Evolutionary conservation across 2,888 invertebrate species (phyloP).

Genomic region (Latrodectus hesperus): DNA sequence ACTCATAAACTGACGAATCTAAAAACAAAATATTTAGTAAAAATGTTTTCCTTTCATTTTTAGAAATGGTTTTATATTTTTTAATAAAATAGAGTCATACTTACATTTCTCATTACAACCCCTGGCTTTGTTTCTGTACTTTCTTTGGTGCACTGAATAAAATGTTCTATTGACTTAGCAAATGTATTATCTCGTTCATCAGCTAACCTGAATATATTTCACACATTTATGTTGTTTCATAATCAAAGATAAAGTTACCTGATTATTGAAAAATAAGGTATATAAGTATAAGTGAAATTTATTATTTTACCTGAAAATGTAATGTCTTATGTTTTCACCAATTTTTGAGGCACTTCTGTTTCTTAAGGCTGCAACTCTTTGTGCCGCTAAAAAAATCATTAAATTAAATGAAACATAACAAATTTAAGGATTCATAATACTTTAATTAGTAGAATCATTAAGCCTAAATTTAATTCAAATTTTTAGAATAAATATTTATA

Average conservation of each 20-base stretch:
- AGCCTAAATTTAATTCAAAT: too few species aligned
- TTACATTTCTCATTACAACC: slow-evolving; percentile 79
- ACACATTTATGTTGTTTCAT: not conserved
- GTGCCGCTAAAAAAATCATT: slow-evolving; percentile 81
- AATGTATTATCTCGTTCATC: slow-evolving; percentile 91
- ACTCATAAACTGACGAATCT: slow-evolving; percentile 95
- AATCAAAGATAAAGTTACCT: not conserved
- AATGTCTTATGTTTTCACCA: slow-evolving; percentile 70
- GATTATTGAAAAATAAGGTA: not conserved
- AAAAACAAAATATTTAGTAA: slow-evolving; percentile 10
- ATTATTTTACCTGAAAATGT: slow-evolving; percentile 69
- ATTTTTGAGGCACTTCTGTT: slow-evolving; percentile 74
- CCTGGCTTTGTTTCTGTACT: slow-evolving; percentile 91
- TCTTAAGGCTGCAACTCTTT: slow-evolving; percentile 82
- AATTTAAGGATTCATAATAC: not conserved
- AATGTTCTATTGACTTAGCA: slow-evolving; percentile 93
- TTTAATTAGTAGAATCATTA: too few species aligned
- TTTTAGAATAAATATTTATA: too few species aligned
- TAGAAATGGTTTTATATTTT: not conserved
- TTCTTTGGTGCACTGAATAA: slow-evolving; percentile 92
- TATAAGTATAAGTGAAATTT: not conserved
- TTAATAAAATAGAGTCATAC: slow-evolving; percentile 54
- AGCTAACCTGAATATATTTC: slow-evolving; percentile 78
- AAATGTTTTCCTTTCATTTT: too few species aligned
- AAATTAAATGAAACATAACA: not conserved